Conservation (phyloP, 2,113 vertebrate species). For the Elachura formosa region DNA sequence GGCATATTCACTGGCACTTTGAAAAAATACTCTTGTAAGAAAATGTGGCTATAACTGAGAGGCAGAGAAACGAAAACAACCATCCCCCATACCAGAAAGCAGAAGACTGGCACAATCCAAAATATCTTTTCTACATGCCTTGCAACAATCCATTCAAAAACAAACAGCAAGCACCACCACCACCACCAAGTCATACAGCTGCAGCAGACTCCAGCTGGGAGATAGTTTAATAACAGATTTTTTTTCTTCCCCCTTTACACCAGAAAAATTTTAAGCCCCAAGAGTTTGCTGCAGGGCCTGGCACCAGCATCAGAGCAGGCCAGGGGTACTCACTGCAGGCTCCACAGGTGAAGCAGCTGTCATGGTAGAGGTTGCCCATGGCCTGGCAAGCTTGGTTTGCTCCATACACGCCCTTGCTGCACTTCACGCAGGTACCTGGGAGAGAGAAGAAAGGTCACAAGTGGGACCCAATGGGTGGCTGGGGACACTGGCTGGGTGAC, state of each 20-base stretch:
- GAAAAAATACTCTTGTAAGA: background rate
- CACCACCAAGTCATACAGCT: background rate
- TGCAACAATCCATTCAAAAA: background rate
- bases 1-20: background rate
- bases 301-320: background rate
- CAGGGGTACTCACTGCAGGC: slow-evolving; percentile 87
- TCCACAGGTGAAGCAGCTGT: slow-evolving; percentile 92
- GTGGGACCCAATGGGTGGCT: fast-evolving
- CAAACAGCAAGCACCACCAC: background rate
- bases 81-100: background rate
- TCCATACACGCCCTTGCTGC: slow-evolving; percentile 88
- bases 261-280: background rate
- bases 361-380: slow-evolving; percentile 95
- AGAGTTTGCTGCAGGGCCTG: background rate
- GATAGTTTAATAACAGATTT: background rate
- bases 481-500: background rate
- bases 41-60: background rate
- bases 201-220: background rate
- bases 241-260: background rate
- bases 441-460: slow-evolving; percentile 20
- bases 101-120: background rate
- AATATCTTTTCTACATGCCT: background rate
- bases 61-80: background rate
- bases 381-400: slow-evolving; percentile 93
- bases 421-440: slow-evolving; percentile 88